These are phyloP conservation scores for Aulostomus chinensis DNA, from an alignment of 2,797 vertebrate species.

Conservation along the genomic window DNA sequence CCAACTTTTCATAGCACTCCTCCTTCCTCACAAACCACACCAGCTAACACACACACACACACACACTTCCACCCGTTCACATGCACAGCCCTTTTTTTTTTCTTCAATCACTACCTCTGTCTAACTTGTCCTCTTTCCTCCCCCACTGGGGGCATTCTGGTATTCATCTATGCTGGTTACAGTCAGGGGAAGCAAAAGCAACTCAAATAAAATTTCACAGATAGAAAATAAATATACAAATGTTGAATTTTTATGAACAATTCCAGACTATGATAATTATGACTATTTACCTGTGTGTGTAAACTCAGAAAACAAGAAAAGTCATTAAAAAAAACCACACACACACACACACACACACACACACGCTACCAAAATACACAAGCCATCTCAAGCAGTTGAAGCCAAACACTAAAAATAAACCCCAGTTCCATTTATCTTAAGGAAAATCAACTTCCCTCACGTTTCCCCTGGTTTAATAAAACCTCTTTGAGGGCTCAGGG, in stretches of 20 bases:
- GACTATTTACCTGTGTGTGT: not conserved
- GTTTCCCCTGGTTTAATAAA: constrained; percentile 51
- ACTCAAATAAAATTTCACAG: constrained; percentile 71
- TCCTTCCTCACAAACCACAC: constrained; percentile 51
- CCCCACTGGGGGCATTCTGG: too few species aligned
- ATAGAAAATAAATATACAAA: too few species aligned
- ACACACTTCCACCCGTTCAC: constrained; percentile 35
- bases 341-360: too few species aligned
- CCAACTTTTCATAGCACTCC: constrained; percentile 85
- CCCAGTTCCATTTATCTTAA: constrained; percentile 33
- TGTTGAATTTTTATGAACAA: not conserved
- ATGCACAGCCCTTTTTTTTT: constrained; percentile 20
- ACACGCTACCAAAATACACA: not conserved
- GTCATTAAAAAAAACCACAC: not conserved
- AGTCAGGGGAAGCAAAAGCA: constrained; percentile 83
- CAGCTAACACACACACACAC: constrained; percentile 19
- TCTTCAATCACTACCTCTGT: constrained; percentile 61
- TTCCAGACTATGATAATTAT: not conserved
- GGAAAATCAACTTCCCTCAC: constrained; percentile 65
- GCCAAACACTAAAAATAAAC: constrained; percentile 10
- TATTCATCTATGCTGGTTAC: constrained; percentile 78
- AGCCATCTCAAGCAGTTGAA: not conserved
- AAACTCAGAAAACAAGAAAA: not conserved
- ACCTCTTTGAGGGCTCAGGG: constrained; percentile 47
- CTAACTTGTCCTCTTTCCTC: constrained; percentile 69